Evolutionary conservation across 2,797 vertebrate species (phyloP), one percentile per base, ranked within the genome.

Genomic region (Cossypha dichroa): DNA sequence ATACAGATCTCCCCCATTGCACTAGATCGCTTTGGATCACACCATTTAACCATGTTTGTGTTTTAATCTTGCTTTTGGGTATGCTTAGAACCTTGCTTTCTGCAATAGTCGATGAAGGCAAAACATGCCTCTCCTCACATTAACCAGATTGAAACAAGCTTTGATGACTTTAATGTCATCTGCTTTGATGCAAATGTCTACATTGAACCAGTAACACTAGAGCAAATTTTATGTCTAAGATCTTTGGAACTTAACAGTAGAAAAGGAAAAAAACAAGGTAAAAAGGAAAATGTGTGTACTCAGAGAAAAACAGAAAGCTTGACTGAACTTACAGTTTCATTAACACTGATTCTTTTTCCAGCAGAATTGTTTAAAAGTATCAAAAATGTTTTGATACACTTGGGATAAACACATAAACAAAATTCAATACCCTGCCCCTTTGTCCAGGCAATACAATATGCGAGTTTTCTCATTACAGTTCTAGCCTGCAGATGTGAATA

Each of bases 221-320:
- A 72, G 20, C 4, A n/a, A 5, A 26, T 33, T 49, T 82, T n/a
- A 45, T 18, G 11, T 38, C 4, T 48, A 51, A 67, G 2, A 25
- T 31, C 28, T 84, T 54, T 64, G 13, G 10, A 89, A 13, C 22
- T 63, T 49, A 55, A 59, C 1, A 48, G 28, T 0, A 51, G 25
- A 68, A 33, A 4, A 15, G 3, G 9, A 7, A 18, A 21, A 26
- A 34, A 19, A n/a, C 46, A 48, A 25, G 22, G 52, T 43, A 55
- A 48, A 38, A 49, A 45, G 5, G 1, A 40, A 62, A 41, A 46
- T 15, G 6, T 28, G 11, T 0, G 0, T 5, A 31, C 3, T 40
- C 6, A 55, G 11, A 31, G 15, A 9, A 54, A n/a, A 54, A 10
- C 14, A 45, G 18, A 41, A 36, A 64, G 36, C 36, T 36, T 36